A percentile compares a stretch with the other conserved stretches of the same genome.
Evolutionary conservation across 2,113 vertebrate species (phyloP).

Genomic region (Amazona guildingii): DNA sequence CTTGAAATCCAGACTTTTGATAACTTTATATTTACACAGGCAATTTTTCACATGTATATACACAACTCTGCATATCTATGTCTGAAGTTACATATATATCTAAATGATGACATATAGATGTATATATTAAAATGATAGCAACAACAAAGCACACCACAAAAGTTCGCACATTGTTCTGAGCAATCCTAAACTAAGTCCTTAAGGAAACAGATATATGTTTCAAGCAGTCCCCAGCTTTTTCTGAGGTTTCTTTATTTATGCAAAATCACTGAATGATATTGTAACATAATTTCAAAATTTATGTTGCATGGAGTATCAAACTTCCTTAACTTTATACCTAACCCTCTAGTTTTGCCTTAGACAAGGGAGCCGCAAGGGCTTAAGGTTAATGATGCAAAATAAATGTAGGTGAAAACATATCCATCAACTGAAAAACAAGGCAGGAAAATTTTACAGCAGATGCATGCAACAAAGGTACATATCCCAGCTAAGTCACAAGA

Average conservation of each 20-base stretch:
- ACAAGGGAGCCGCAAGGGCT: background rate
- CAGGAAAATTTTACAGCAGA: background rate
- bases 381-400: background rate
- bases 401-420: background rate
- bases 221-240: background rate
- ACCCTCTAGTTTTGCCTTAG: background rate
- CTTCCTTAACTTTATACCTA: background rate
- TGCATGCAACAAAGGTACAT: background rate
- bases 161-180: background rate
- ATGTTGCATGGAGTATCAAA: background rate
- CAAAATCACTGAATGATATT: background rate
- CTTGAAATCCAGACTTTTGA: background rate
- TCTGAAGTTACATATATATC: background rate
- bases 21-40: background rate
- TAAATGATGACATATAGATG: background rate
- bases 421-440: background rate
- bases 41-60: background rate
- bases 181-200: background rate
- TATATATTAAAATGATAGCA: background rate
- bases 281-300: background rate
- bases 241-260: background rate
- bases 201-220: background rate
- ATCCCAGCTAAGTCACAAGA: background rate
- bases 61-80: background rate
- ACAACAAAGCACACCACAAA: background rate